Percentiles rank a stretch among this genome's conserved stretches.
Evolutionary conservation across 2,113 vertebrate species (phyloP).

Genomic region (Myodes glareolus): DNA sequence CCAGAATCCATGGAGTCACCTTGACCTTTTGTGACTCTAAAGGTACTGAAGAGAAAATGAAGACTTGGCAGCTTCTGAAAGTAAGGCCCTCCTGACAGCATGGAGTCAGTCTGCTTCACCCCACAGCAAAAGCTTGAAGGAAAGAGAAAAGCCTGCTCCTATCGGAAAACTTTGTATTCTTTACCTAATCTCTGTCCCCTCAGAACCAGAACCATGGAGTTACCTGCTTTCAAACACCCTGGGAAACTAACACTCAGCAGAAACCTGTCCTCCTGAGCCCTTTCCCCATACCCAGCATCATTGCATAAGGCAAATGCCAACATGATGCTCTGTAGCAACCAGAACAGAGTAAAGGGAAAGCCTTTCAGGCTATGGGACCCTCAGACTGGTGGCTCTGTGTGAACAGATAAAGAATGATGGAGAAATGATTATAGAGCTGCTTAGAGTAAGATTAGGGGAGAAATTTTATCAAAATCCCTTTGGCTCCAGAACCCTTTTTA

Average conservation of each 20-base stretch:
- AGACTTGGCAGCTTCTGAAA: neutral
- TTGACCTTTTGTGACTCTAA: neutral
- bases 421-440: neutral
- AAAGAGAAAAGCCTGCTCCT: neutral
- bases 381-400: neutral
- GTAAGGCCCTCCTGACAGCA: neutral
- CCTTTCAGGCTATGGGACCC: neutral
- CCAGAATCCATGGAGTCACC: neutral
- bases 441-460: neutral
- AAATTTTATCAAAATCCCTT: neutral
- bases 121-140: neutral
- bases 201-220: neutral
- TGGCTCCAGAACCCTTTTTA: neutral
- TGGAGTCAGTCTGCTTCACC: too few species aligned
- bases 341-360: neutral
- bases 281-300: neutral
- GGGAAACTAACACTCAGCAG: neutral
- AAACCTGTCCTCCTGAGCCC: neutral
- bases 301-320: neutral
- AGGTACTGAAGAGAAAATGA: neutral
- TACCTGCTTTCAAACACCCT: neutral
- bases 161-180: neutral
- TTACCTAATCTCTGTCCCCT: neutral
- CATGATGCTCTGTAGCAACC: too few species aligned
- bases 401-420: neutral